A percentile compares a stretch with the other conserved stretches of the same genome.
These are phyloP conservation scores for Norana najaformis DNA, from an alignment of 2,888 invertebrate species.

Conservation along the genomic window DNA sequence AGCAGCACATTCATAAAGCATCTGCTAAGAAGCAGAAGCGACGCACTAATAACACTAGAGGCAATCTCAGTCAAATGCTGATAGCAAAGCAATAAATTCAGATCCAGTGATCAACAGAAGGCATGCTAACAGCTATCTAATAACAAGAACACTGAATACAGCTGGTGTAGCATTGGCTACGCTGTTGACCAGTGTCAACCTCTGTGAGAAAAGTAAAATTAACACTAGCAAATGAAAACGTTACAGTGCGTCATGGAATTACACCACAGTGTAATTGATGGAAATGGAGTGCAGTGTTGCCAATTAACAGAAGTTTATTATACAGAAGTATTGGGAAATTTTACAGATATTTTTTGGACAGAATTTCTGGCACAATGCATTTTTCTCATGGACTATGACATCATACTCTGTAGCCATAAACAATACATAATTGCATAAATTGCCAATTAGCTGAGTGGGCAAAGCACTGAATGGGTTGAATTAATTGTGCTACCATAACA, in stretches of 20 bases:
- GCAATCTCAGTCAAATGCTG: slow-evolving; percentile 15
- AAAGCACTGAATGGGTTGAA: background rate
- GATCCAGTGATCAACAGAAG: background rate
- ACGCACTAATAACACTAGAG: slow-evolving; percentile 2
- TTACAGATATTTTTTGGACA: background rate
- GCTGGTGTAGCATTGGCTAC: background rate
- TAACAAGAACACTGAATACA: background rate
- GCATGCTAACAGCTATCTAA: background rate
- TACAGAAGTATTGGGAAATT: background rate
- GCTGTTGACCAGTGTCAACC: background rate
- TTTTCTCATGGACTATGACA: background rate
- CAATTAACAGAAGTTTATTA: background rate
- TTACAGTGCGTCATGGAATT: background rate
- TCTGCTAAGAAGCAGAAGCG: slow-evolving; percentile 25
- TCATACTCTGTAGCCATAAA: background rate
- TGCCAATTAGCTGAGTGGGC: background rate
- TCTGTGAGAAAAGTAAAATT: background rate
- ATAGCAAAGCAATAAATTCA: background rate
- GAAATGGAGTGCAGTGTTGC: background rate
- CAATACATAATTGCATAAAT: background rate
- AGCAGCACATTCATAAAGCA: background rate
- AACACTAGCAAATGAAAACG: background rate
- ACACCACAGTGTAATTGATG: background rate
- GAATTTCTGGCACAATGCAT: too few species aligned
- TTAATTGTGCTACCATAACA: background rate